Conservation (phyloP, 1,140 invertebrate species). For the Telenomus remus region DNA sequence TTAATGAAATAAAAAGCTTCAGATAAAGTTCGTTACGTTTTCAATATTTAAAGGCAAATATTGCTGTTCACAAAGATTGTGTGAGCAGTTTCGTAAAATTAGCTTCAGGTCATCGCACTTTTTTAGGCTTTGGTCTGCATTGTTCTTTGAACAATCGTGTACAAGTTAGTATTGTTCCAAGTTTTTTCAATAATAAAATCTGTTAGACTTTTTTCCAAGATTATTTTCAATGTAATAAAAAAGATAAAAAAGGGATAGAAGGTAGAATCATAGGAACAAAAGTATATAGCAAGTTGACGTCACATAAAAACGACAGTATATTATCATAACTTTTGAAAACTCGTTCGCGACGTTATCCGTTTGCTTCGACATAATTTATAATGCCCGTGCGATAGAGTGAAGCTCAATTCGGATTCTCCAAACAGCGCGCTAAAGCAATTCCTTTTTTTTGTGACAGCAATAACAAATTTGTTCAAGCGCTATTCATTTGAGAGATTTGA, state of each 20-base stretch:
- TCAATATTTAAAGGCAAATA: too few species aligned
- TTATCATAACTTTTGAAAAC: conserved; percentile 60
- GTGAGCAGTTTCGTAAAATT: too few species aligned
- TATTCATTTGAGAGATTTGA: conserved; percentile 15
- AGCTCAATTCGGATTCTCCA: conserved; percentile 41
- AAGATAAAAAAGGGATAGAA: too few species aligned
- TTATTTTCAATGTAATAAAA: background rate
- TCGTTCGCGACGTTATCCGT: conserved; percentile 52
- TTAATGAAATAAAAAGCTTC: too few species aligned
- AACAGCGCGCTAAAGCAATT: conserved; percentile 25
- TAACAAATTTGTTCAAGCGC: conserved; percentile 25
- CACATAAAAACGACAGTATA: conserved; percentile 48
- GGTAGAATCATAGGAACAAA: background rate
- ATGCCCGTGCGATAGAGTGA: conserved; percentile 47
- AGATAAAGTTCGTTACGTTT: too few species aligned
- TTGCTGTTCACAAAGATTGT: too few species aligned
- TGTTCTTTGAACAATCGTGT: too few species aligned
- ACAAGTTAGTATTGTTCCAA: too few species aligned
- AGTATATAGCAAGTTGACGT: conserved; percentile 11
- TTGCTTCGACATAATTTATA: conserved; percentile 54
- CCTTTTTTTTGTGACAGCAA: conserved; percentile 25
- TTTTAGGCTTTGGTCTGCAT: too few species aligned
- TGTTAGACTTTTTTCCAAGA: background rate
- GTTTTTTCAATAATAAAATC: too few species aligned
- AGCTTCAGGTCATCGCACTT: too few species aligned